Percentiles rank a stretch among this genome's conserved stretches.
phyloP scores from a whole-genome alignment of 2,113 vertebrate genomes.

The Pavo muticus region DNA sequence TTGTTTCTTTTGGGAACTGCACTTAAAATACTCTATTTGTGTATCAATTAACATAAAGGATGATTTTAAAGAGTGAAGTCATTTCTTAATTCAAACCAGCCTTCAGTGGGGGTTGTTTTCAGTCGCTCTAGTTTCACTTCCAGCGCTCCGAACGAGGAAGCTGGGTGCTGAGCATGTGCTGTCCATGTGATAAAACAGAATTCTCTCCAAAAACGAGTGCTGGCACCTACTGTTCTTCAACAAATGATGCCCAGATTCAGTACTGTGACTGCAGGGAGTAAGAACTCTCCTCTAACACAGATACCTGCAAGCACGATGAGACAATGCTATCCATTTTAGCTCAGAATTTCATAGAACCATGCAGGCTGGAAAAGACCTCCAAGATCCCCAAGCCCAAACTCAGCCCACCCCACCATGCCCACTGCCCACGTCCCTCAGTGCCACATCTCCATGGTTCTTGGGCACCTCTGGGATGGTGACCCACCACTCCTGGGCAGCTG shows the following conservation, averaged over 20 bases:
- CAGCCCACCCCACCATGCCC: too few relatives aligned
- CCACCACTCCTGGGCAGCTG: too few relatives aligned
- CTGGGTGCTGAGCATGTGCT: background rate
- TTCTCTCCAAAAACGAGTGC: rapidly evolving
- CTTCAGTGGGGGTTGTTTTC: background rate
- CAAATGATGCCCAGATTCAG: background rate
- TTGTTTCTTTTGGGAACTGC: background rate
- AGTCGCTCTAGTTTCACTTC: background rate
- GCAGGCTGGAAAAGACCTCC: too few relatives aligned
- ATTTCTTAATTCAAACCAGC: background rate
- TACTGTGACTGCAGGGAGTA: background rate
- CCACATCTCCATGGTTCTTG: too few relatives aligned
- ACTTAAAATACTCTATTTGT: background rate
- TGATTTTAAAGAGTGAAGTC: background rate
- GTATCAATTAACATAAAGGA: background rate
- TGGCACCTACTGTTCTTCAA: background rate
- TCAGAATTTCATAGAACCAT: background rate
- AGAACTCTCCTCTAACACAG: background rate
- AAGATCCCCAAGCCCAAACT: too few relatives aligned
- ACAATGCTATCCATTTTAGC: background rate
- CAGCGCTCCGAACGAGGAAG: rapidly evolving
- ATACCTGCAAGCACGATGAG: background rate
- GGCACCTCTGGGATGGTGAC: too few relatives aligned
- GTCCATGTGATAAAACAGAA: rapidly evolving
- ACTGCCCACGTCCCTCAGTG: too few relatives aligned